Percentiles rank a stretch among this genome's conserved stretches.
Evolutionary conservation across 2,113 vertebrate species (phyloP).

Genomic region (Pluvialis apricaria): DNA sequence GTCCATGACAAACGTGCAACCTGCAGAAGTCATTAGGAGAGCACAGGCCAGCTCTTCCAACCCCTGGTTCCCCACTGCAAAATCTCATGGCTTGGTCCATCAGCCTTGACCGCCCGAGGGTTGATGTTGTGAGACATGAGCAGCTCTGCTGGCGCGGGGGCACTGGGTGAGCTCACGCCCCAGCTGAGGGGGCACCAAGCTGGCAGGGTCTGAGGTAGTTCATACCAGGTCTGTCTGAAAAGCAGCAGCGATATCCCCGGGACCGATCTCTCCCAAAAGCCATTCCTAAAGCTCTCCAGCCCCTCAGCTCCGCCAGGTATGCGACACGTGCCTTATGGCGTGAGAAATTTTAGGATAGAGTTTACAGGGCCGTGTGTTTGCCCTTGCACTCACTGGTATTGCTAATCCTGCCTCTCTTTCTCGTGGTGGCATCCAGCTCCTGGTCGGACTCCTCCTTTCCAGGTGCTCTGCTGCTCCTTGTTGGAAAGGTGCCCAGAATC

Average conservation of each 20-base stretch:
- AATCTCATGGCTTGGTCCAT: not conserved
- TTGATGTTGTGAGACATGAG: not conserved
- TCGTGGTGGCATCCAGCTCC: not conserved
- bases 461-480: not conserved
- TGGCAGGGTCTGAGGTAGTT: not conserved
- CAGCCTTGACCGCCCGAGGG: not conserved
- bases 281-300: not conserved
- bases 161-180: not conserved
- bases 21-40: not conserved
- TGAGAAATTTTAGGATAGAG: not conserved
- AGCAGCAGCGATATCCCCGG: not conserved
- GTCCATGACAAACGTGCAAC: rapidly evolving
- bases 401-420: not conserved
- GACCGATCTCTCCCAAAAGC: not conserved
- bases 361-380: not conserved
- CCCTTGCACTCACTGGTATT: not conserved
- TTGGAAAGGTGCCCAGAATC: not conserved
- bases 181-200: not conserved
- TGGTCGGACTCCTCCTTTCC: not conserved
- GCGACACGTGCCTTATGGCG: not conserved
- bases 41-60: not conserved
- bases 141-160: not conserved
- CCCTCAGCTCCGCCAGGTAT: not conserved
- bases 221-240: not conserved
- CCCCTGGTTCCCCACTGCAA: not conserved